Evolutionary conservation across 2,113 vertebrate genomes (phyloP).

Genomic region (Psettodes erumei): DNA sequence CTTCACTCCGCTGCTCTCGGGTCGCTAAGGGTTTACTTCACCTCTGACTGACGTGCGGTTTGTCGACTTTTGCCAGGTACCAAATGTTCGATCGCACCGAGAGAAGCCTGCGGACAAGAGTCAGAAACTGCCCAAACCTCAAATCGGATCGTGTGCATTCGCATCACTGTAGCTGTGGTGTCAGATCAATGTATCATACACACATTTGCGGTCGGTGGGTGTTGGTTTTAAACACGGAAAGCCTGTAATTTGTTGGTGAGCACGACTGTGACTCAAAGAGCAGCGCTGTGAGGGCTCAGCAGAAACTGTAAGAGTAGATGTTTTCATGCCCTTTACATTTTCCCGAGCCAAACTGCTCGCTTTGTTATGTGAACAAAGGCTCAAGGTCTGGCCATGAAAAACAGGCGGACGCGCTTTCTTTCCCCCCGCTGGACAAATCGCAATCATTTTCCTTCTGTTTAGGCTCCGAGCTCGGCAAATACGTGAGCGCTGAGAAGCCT

Average conservation of each 20-base stretch:
- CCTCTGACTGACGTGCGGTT: conserved; percentile 22
- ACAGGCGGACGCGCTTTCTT: no score
- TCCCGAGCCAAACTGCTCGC: conserved; percentile 16
- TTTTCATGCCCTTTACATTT: conserved; percentile 24
- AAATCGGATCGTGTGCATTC: not conserved
- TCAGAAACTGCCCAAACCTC: not conserved
- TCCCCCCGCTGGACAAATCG: no score
- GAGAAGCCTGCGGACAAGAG: not conserved
- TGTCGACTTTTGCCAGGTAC: not conserved
- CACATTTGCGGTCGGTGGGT: conserved; percentile 1
- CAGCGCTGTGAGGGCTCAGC: conserved; percentile 28
- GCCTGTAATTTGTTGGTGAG: conserved; percentile 57
- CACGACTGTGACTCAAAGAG: conserved; percentile 27
- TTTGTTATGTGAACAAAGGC: conserved; percentile 30
- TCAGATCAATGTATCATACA: conserved; percentile 20
- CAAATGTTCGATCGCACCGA: not conserved
- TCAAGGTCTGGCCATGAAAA: not conserved
- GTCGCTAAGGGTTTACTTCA: not conserved
- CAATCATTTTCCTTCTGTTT: no score
- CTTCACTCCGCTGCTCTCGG: not conserved
- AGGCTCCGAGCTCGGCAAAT: no score
- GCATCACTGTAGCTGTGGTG: not conserved
- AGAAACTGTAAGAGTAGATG: conserved; percentile 8
- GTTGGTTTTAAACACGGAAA: conserved; percentile 13
- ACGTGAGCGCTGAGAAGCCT: no score